Evolutionary conservation across 2,888 invertebrate species (phyloP).

Genomic region (Acleris laterana): DNA sequence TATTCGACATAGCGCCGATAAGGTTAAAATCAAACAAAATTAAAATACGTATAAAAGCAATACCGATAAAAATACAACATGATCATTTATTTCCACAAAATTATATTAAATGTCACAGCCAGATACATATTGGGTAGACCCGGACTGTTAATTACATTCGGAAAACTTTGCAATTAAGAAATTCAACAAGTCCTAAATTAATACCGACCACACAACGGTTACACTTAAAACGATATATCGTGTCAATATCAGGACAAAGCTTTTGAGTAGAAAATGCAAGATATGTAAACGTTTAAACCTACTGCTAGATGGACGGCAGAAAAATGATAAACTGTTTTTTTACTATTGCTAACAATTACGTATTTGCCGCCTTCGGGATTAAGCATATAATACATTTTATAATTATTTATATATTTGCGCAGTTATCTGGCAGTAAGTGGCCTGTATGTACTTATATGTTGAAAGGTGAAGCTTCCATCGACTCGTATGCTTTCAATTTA

Average conservation of each 20-base stretch:
- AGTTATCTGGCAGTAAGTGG: not conserved
- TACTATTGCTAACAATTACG: not conserved
- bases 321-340: not conserved
- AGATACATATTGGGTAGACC: not conserved
- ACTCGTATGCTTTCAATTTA: constrained; percentile 83
- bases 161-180: not conserved
- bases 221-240: too few relatives aligned
- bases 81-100: not conserved
- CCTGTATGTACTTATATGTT: constrained; percentile 67
- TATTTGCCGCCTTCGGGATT: not conserved
- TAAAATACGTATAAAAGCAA: too few relatives aligned
- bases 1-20: too few relatives aligned
- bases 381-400: not conserved
- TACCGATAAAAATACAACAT: not conserved
- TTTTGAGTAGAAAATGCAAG: not conserved
- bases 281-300: not conserved
- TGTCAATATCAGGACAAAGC: not conserved
- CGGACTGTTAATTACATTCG: not conserved
- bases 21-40: too few relatives aligned
- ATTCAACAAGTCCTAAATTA: too few relatives aligned
- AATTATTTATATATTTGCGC: not conserved
- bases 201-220: too few relatives aligned
- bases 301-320: constrained; percentile 4
- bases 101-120: not conserved
- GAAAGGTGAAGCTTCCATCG: constrained; percentile 87